Percentiles rank a stretch among this genome's conserved stretches.
Evolutionary conservation across 1,140 invertebrate genomes (phyloP).

Genomic region (Cherax destructor): DNA sequence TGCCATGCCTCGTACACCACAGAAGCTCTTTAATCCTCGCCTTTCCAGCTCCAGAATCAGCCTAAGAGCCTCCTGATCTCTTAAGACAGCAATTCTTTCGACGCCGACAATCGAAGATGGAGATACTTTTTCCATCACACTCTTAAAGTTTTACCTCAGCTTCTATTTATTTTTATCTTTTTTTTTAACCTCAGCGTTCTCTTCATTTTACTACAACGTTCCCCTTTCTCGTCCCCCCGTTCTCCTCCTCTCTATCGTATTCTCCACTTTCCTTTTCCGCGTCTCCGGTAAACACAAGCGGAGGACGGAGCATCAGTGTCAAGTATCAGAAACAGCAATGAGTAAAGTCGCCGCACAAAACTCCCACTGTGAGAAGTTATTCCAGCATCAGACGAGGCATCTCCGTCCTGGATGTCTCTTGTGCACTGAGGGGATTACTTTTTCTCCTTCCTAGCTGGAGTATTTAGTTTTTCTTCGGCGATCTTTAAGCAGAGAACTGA

Average conservation of each 20-base stretch:
- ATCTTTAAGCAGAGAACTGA: too few species aligned
- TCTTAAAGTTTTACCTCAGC: neutral
- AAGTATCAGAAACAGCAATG: slow-evolving; percentile 30
- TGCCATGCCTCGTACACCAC: neutral
- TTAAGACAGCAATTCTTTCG: neutral
- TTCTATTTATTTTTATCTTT: too few species aligned
- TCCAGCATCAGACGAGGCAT: slow-evolving; percentile 18
- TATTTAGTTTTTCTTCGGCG: neutral
- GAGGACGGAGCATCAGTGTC: neutral
- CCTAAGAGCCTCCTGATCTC: neutral
- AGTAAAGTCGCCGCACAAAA: slow-evolving; percentile 23
- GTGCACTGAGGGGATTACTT: neutral
- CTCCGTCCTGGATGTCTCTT: neutral
- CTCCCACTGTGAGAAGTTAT: slow-evolving; percentile 1
- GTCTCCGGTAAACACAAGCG: neutral
- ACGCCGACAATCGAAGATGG: slow-evolving; percentile 27
- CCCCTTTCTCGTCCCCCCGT: neutral
- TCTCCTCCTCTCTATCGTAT: neutral
- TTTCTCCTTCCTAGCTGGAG: neutral
- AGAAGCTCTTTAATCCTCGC: neutral
- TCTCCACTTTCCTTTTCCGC: neutral
- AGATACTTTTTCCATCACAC: slow-evolving; percentile 28
- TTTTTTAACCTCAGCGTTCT: too few species aligned
- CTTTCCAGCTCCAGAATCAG: neutral
- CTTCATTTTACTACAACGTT: too few species aligned